These are phyloP conservation scores for Phengaris arion DNA, from an alignment of 2,888 invertebrate species.

Conservation along the genomic window DNA sequence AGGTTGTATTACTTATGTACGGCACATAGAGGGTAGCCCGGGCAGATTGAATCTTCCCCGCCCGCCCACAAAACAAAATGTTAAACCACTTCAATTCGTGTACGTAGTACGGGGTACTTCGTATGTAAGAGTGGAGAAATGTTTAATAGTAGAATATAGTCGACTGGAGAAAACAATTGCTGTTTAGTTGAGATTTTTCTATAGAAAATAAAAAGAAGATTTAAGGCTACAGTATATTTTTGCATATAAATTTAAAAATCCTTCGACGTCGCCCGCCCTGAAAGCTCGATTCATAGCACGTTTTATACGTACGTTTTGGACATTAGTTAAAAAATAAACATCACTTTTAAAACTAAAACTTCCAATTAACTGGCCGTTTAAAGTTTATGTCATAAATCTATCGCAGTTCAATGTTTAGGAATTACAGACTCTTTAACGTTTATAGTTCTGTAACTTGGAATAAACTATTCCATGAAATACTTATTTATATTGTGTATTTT, in stretches of 20 bases:
- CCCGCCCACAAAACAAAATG: conserved; percentile 23
- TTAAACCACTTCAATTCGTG: conserved; percentile 30
- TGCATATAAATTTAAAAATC: too few species aligned
- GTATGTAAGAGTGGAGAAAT: background rate
- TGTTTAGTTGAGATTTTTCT: too few species aligned
- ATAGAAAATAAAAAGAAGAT: too few species aligned
- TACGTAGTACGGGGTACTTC: conserved; percentile 51
- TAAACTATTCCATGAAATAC: too few species aligned
- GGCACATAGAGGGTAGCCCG: conserved; percentile 42
- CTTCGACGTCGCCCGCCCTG: background rate
- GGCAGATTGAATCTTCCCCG: conserved; percentile 27
- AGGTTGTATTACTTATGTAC: conserved; percentile 66
- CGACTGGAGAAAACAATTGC: too few species aligned
- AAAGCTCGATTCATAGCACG: background rate
- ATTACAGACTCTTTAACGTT: background rate
- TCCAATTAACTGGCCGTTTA: conserved; percentile 12
- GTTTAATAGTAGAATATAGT: too few species aligned
- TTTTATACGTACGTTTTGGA: background rate
- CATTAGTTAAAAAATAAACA: conserved; percentile 1
- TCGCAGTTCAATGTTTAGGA: background rate
- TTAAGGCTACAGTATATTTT: too few species aligned
- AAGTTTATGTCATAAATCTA: conserved; percentile 1
- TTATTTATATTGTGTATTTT: too few species aligned
- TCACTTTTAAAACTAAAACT: conserved; percentile 34
- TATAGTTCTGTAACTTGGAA: background rate